Evolutionary conservation across 2,797 vertebrate genomes (phyloP).

Genomic region (Bovichtus variegatus): DNA sequence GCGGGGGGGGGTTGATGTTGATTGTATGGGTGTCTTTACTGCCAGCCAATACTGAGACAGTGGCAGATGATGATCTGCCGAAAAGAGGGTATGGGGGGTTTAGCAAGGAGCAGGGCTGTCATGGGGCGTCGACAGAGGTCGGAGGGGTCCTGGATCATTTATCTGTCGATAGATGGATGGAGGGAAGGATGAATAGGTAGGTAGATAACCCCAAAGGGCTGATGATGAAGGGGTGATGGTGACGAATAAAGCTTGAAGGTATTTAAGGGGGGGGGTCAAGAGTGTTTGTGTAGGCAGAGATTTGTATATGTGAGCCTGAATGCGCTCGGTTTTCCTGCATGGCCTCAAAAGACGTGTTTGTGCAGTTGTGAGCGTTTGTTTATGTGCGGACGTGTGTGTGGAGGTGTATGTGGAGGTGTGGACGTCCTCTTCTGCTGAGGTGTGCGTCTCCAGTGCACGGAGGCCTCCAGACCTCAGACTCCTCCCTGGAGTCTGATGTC

Average conservation of each 20-base stretch:
- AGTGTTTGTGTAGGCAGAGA: slow-evolving; percentile 38
- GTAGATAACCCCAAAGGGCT: slow-evolving; percentile 44
- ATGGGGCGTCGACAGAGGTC: slow-evolving; percentile 44
- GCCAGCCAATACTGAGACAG: slow-evolving; percentile 42
- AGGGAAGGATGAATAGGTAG: slow-evolving; percentile 54
- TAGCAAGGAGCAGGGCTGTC: slow-evolving; percentile 33
- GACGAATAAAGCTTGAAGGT: slow-evolving; percentile 40
- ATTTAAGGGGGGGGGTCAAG: slow-evolving; percentile 5
- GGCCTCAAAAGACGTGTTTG: neutral
- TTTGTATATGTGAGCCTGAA: slow-evolving; percentile 11
- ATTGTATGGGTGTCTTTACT: slow-evolving; percentile 16
- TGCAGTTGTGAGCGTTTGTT: neutral
- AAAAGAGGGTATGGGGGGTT: slow-evolving; percentile 16
- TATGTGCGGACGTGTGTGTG: neutral
- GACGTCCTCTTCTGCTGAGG: slow-evolving; percentile 24
- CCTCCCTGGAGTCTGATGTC: slow-evolving; percentile 67
- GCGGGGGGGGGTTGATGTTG: slow-evolving; percentile 8
- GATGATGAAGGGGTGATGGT: slow-evolving; percentile 53
- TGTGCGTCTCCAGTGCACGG: slow-evolving; percentile 44
- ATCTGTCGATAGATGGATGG: slow-evolving; percentile 67
- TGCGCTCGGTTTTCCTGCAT: slow-evolving; percentile 14
- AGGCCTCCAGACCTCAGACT: slow-evolving; percentile 59
- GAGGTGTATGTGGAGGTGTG: slow-evolving; percentile 8
- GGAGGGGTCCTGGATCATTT: slow-evolving; percentile 54
- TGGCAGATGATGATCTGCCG: slow-evolving; percentile 64